Base-by-base conservation (phyloP, 2,797 vertebrate genomes). In the Gymnothorax reevesii region DNA sequence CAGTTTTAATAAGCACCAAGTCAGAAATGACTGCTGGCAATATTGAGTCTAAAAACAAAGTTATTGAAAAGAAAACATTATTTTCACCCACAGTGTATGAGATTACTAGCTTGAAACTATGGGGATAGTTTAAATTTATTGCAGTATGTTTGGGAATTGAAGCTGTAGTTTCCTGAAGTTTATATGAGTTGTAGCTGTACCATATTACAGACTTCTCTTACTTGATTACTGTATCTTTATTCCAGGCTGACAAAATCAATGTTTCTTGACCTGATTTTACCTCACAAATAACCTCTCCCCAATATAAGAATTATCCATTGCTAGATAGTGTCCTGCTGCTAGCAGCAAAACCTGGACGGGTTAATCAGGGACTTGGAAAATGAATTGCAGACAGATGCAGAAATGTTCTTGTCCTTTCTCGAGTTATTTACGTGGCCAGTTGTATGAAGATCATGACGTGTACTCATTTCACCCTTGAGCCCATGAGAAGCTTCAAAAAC, bases 1-100 rank as follows among this genome's bases (percentile, higher is more conserved):
- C 57, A 71, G 60, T 84, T 84, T 83, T 87, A 87, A 87, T 87
- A 84, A 87, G 59, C 57, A 33, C 52, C 73, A 25, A 83, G 62
- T 42, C 25, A 49, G 73, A 66, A 80, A 54, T 49, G 57, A 57
- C 86, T 82, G 86, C 13, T n/a, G 62, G 73, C 84, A 84, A 84
- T 77, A 73, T 27, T 52, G 86, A 87, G n/a, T 42, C 77, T 82
- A 12, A 69, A 66, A 69, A 66, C 22, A 69, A 25, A 27, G 77
- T 55, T 62, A 20, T 42, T 42, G 33, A 42, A 42, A 42, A 42
- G 33, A 42, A 42, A 42, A 42, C 33, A 42, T 86, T 25, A 57
- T 84, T 64, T 13, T 57, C n/a, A 9, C 12, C 17, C 20, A n/a
- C 22, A 55, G 71, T 73, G 15, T 57, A 49, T 84, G 83, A 54